Evolutionary conservation across 2,113 vertebrate species (phyloP).

Genomic region (Bubo bubo): DNA sequence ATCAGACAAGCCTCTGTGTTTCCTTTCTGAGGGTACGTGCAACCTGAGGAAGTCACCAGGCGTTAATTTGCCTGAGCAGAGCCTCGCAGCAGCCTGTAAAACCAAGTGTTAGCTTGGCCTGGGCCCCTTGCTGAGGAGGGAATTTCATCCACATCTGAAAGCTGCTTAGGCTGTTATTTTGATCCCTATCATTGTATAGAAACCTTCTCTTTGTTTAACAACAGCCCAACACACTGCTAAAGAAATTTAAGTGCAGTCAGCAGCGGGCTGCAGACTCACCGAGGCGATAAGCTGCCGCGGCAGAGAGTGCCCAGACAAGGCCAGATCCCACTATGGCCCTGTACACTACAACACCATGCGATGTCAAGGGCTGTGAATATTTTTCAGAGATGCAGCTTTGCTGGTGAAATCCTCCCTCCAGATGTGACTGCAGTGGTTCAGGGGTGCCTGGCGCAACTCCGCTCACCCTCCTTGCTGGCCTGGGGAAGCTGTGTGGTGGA

Average conservation of each 20-base stretch:
- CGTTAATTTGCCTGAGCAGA: background rate
- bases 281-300: fast-evolving
- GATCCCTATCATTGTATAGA: background rate
- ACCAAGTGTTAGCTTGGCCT: background rate
- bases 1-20: background rate
- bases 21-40: background rate
- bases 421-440: fast-evolving
- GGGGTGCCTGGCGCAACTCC: no score
- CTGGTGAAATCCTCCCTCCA: no score
- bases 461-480: background rate
- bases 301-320: fast-evolving
- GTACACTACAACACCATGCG: fast-evolving
- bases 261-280: fast-evolving
- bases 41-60: background rate
- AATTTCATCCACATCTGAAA: background rate
- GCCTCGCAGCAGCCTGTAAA: background rate
- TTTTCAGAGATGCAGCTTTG: background rate
- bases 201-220: background rate
- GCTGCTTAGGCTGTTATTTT: background rate
- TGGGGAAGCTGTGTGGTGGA: fast-evolving
- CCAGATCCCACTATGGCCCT: fast-evolving
- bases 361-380: fast-evolving
- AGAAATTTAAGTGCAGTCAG: background rate
- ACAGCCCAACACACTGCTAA: background rate
- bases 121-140: background rate